These are phyloP conservation scores for Caradrina clavipalpis DNA, from an alignment of 2,888 invertebrate genomes.

Conservation along the genomic window DNA sequence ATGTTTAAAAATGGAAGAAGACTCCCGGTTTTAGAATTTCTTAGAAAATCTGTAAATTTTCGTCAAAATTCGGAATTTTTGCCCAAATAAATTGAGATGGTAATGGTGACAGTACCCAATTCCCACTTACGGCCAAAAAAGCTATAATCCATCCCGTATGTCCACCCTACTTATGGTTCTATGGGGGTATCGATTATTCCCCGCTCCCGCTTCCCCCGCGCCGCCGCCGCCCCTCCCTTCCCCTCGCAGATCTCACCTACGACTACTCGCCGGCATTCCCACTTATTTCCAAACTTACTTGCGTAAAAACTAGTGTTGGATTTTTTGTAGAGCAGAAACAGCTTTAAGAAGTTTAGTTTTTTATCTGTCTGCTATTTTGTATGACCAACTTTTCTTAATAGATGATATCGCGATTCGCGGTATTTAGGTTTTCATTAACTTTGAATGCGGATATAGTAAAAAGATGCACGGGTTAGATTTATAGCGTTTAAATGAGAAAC, in stretches of 20 bases:
- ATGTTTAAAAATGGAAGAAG: conserved; percentile 6
- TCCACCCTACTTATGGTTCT: conserved; percentile 87
- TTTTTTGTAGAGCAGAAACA: conserved; percentile 51
- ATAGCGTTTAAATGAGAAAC: background rate
- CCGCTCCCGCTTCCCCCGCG: conserved; percentile 58
- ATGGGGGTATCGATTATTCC: conserved; percentile 87
- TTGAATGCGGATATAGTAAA: conserved; percentile 23
- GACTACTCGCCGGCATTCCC: conserved; percentile 61
- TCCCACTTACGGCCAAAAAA: conserved; percentile 77
- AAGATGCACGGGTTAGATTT: conserved; percentile 8
- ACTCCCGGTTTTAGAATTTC: background rate
- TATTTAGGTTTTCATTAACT: conserved; percentile 45
- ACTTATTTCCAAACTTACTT: conserved; percentile 67
- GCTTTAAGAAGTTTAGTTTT: conserved; percentile 36
- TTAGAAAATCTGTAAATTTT: conserved; percentile 3
- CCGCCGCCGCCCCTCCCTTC: conserved; percentile 47
- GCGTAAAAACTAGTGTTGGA: conserved; percentile 57
- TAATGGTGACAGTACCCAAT: conserved; percentile 35
- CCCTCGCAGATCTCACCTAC: conserved; percentile 71
- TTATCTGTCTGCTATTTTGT: conserved; percentile 34
- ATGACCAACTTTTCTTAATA: conserved; percentile 44
- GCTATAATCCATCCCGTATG: conserved; percentile 79
- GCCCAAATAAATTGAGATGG: conserved; percentile 14
- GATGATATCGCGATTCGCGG: conserved; percentile 15
- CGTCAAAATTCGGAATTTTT: background rate